Conservation (phyloP, 2,113 vertebrate genomes). For the Heteronetta atricapilla region DNA sequence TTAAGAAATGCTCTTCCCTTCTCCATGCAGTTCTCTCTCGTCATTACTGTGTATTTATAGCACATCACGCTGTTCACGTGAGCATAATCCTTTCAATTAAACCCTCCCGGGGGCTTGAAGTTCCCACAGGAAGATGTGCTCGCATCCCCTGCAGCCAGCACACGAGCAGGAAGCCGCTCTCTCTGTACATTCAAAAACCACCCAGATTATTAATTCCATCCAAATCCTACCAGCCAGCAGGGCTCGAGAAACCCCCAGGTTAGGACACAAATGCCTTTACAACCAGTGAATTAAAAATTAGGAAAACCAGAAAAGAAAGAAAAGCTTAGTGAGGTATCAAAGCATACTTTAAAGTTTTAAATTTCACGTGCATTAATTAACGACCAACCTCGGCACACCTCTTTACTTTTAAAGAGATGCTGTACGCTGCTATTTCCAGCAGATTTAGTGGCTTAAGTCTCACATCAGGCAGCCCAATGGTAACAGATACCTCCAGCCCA, state of each 20-base stretch:
- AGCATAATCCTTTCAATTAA: neutral
- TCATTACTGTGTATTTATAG: neutral
- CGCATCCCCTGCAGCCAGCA: neutral
- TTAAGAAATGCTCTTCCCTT: neutral
- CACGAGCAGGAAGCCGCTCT: neutral
- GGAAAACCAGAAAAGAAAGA: neutral
- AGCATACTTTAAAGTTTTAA: neutral
- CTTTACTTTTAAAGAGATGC: neutral
- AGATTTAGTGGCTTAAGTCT: neutral
- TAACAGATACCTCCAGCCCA: neutral
- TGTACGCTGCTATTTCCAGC: neutral
- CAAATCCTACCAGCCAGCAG: neutral
- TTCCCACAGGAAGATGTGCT: too few relatives aligned
- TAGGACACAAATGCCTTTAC: neutral
- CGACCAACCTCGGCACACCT: accelerated
- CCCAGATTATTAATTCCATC: neutral
- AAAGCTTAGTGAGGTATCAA: neutral
- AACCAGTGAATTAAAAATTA: neutral
- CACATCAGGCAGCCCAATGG: neutral
- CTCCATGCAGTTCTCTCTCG: neutral
- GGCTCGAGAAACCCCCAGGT: accelerated
- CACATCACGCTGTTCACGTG: neutral
- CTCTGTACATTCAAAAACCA: neutral
- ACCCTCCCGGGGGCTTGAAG: too few relatives aligned
- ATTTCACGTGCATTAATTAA: neutral